Evolutionary conservation across 2,888 invertebrate species (phyloP).

Genomic region (Cheilosia urbana): DNA sequence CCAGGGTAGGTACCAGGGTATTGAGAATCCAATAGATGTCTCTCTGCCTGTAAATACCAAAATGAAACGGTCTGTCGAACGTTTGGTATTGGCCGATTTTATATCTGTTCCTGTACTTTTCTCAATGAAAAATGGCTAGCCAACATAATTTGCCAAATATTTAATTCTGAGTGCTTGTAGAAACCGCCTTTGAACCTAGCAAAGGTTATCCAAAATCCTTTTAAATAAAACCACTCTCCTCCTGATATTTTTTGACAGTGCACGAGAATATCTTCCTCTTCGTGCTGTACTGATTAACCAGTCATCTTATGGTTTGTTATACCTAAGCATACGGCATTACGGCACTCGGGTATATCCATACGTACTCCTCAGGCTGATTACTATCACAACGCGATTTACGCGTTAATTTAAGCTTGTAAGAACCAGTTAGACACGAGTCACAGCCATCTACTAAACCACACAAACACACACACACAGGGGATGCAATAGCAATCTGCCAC

Average conservation of each 20-base stretch:
- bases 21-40: too few species aligned
- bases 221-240: too few species aligned
- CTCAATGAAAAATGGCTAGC: too few species aligned
- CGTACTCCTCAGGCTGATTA: slow-evolving; percentile 78
- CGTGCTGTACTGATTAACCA: slow-evolving; percentile 63
- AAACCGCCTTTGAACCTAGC: too few species aligned
- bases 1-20: too few species aligned
- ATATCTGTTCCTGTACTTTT: too few species aligned
- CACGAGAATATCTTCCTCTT: not conserved
- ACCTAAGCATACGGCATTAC: slow-evolving; percentile 61
- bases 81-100: too few species aligned
- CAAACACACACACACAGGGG: slow-evolving; percentile 51
- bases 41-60: too few species aligned
- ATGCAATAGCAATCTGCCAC: slow-evolving; percentile 50
- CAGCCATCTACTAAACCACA: slow-evolving; percentile 55
- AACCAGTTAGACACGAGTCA: slow-evolving; percentile 79
- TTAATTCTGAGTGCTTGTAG: too few species aligned
- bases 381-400: slow-evolving; percentile 83
- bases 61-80: too few species aligned
- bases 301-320: slow-evolving; percentile 64
- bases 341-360: slow-evolving; percentile 35
- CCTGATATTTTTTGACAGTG: slow-evolving; percentile 28
- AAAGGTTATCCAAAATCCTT: too few species aligned
- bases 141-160: too few species aligned
- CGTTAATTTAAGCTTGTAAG: slow-evolving; percentile 76